phyloP scores from a whole-genome alignment of 2,797 vertebrate species.

The Iguana delicatissima region DNA sequence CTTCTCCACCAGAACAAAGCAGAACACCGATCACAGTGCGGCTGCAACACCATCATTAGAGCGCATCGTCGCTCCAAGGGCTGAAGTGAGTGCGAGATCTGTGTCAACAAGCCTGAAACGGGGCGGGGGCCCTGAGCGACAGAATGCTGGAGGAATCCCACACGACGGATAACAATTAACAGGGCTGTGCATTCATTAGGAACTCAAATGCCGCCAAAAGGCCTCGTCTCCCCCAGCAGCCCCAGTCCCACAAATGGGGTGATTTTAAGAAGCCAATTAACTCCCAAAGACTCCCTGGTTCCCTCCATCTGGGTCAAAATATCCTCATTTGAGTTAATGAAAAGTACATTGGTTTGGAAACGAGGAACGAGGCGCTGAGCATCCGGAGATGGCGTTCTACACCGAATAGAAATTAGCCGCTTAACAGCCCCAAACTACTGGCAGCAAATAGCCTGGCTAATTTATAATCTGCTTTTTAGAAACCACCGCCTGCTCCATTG shows the following conservation, averaged over 20 bases:
- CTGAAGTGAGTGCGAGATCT: fast-evolving
- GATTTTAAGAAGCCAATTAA: slow-evolving; percentile 47
- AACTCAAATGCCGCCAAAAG: background rate
- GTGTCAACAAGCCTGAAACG: background rate
- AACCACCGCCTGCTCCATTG: background rate
- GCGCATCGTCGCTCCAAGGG: background rate
- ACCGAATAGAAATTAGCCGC: slow-evolving; percentile 49
- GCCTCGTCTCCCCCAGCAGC: background rate
- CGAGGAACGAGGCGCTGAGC: slow-evolving; percentile 46
- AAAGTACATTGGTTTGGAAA: slow-evolving; percentile 43
- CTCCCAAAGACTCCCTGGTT: slow-evolving; percentile 19
- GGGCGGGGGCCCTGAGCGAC: too few relatives aligned
- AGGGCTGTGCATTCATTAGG: background rate
- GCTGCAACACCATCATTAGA: slow-evolving; percentile 19
- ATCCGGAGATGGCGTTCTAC: slow-evolving; percentile 25
- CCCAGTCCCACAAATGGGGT: background rate
- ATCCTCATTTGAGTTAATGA: slow-evolving; percentile 61
- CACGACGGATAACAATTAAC: background rate
- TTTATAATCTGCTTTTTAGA: slow-evolving; percentile 40
- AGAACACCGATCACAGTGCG: slow-evolving; percentile 41
- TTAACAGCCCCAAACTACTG: slow-evolving; percentile 28
- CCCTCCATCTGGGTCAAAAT: slow-evolving; percentile 43
- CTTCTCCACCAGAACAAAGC: slow-evolving; percentile 39
- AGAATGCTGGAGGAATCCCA: background rate
- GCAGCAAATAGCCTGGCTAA: background rate